A percentile compares a stretch with the other conserved stretches of the same genome.
Conservation (phyloP, 2,113 vertebrate genomes). For the Monopterus albus region DNA sequence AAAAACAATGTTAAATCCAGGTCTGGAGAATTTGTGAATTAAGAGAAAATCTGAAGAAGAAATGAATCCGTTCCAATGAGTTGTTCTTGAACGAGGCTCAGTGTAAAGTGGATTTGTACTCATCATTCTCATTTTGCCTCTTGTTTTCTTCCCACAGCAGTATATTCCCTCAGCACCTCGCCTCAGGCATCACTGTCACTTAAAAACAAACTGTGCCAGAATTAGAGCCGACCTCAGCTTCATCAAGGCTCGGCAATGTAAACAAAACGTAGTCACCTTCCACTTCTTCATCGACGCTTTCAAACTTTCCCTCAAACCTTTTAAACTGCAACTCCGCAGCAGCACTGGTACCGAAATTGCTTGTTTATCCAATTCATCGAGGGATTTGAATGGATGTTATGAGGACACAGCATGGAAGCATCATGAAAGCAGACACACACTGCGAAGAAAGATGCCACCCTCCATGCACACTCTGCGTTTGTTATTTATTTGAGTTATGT, state of each 20-base stretch:
- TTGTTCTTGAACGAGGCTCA: background rate
- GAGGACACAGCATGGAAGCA: constrained; percentile 37
- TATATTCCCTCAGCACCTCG: background rate
- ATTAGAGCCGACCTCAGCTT: constrained; percentile 10
- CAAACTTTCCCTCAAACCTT: constrained; percentile 44
- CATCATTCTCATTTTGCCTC: background rate
- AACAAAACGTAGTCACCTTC: constrained; percentile 5
- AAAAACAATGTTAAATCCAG: too few relatives aligned
- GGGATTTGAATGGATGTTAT: constrained; percentile 48
- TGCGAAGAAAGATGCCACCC: constrained; percentile 49
- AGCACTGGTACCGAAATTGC: constrained; percentile 19
- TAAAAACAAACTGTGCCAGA: constrained; percentile 12
- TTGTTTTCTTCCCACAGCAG: background rate
- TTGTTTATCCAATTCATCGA: constrained; percentile 61
- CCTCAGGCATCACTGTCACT: constrained; percentile 22
- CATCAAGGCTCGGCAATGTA: background rate
- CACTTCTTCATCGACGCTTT: background rate
- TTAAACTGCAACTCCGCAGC: constrained; percentile 15
- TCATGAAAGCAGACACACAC: constrained; percentile 55
- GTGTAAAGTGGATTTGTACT: background rate
- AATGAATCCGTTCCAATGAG: background rate
- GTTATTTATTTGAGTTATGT: constrained; percentile 39
- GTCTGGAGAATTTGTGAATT: too few relatives aligned
- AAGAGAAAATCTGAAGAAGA: too few relatives aligned
- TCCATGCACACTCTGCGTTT: constrained; percentile 4